A percentile compares a stretch with the other conserved stretches of the same genome.
phyloP scores from a whole-genome alignment of 1,140 invertebrate species.

The Batillaria attramentaria region DNA sequence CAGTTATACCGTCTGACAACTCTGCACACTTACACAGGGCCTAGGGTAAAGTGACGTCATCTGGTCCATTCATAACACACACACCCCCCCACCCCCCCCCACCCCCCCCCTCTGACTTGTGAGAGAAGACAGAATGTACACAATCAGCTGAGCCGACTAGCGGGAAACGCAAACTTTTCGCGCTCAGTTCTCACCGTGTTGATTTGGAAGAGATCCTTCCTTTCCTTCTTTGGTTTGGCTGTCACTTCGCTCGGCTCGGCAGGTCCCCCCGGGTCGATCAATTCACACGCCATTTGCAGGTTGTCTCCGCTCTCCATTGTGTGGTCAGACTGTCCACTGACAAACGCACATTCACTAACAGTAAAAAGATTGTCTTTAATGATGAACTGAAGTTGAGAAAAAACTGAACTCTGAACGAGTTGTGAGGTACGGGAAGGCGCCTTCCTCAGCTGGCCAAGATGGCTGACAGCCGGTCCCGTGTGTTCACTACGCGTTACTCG shows the following conservation, averaged over 20 bases:
- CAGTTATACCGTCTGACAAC: no score
- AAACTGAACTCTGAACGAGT: neutral
- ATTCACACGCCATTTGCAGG: neutral
- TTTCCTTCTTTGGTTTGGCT: conserved; percentile 22
- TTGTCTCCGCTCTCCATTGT: neutral
- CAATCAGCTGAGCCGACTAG: no score
- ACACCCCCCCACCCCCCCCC: no score
- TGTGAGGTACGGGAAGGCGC: neutral
- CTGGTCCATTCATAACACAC: no score
- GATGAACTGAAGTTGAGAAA: neutral
- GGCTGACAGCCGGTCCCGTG: conserved; percentile 26
- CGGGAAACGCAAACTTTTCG: no score
- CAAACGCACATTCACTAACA: neutral
- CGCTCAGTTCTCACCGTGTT: conserved; percentile 23
- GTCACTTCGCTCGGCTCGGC: neutral
- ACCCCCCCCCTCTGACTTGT: no score
- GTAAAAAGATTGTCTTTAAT: neutral
- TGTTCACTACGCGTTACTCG: conserved; percentile 12
- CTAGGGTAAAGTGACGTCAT: no score
- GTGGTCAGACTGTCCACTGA: neutral
- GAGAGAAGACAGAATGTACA: no score
- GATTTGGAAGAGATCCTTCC: conserved; percentile 32
- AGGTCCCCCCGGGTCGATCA: neutral
- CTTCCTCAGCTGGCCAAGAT: neutral
- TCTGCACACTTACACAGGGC: no score